Evolutionary conservation across 2,888 invertebrate genomes (phyloP), one percentile per base, ranked within the genome.

Genomic region (Meteorus cinctellus): DNA sequence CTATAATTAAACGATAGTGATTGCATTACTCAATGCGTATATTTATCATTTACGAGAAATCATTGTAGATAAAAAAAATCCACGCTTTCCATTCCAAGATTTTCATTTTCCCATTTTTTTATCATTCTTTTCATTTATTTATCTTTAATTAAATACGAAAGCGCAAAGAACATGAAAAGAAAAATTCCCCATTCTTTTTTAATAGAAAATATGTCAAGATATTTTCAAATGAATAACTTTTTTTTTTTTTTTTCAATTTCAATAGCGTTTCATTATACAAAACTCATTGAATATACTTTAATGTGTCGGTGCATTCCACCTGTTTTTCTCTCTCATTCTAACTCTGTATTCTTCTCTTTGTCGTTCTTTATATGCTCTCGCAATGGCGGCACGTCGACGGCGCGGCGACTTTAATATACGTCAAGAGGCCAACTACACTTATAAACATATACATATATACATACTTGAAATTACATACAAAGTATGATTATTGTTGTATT

Each of bases 401-500:
- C 70, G 60, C 68, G 70, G 65, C 63, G 31, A 55, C 55, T 75
- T 75, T 70, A 70, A 75, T 59, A 70, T 63, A 65, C 75, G 48
- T 75, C 48, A 55, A 69, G 63, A 70, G 65, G 75, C 55, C 63
- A 63, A 75, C 69, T 75, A 75, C 70, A 65, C 55, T 55, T 70
- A 70, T 75, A 59, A 55, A 74, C 63, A 55, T 65, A 55, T 65
- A 65, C 70, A 63, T 63, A 31, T 36, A 69, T 36, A 31, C 34
- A 69, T 51, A 55, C 55, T 19, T 27, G 16, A 48, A 48, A 41
- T 41, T 16, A 60, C 24, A 24, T 12, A 10, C 10, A 4, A 10
- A 2, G 27, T 29, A 69, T 31, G 19, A 55, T 51, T 69, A 19
- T 19, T 31, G 36, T 36, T 69, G 5, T 55, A 55, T 55, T 41